Conservation (phyloP, 2,888 invertebrate species). For the Invenusta paracnida region DNA sequence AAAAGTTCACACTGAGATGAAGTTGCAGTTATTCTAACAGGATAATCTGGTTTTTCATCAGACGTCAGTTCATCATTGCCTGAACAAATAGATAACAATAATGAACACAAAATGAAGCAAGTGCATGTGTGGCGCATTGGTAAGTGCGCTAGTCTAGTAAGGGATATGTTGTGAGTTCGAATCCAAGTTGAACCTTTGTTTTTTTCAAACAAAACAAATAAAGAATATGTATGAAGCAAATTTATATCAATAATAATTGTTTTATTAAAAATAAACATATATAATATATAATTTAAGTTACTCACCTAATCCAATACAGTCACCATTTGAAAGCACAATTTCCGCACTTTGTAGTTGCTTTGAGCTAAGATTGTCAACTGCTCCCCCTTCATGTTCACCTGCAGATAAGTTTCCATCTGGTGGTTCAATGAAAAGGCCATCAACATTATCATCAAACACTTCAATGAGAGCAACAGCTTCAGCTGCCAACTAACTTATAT, state of each 20-base stretch:
- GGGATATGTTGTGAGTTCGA: too few species aligned
- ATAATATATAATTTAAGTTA: too few species aligned
- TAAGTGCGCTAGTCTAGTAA: too few species aligned
- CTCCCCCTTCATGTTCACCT: background rate
- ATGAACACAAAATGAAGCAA: too few species aligned
- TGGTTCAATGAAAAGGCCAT: slow-evolving; percentile 4
- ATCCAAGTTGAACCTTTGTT: too few species aligned
- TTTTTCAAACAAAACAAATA: background rate
- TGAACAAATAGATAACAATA: too few species aligned
- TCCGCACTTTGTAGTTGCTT: slow-evolving; percentile 8
- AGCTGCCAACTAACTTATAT: background rate
- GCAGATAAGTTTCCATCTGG: slow-evolving; percentile 6
- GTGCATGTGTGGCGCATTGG: too few species aligned
- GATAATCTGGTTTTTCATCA: background rate
- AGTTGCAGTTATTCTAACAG: background rate
- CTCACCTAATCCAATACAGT: background rate
- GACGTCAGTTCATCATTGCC: background rate
- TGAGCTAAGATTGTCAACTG: background rate
- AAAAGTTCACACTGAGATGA: background rate
- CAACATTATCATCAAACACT: slow-evolving; percentile 10
- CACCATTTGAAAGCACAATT: slow-evolving; percentile 9
- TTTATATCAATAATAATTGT: too few species aligned
- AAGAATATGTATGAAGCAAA: too few species aligned
- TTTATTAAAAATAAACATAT: too few species aligned
- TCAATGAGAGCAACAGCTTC: slow-evolving; percentile 30